A percentile compares a stretch with the other conserved stretches of the same genome.
phyloP scores from a whole-genome alignment of 1,140 invertebrate species.

The Psilanteris sp. region DNA sequence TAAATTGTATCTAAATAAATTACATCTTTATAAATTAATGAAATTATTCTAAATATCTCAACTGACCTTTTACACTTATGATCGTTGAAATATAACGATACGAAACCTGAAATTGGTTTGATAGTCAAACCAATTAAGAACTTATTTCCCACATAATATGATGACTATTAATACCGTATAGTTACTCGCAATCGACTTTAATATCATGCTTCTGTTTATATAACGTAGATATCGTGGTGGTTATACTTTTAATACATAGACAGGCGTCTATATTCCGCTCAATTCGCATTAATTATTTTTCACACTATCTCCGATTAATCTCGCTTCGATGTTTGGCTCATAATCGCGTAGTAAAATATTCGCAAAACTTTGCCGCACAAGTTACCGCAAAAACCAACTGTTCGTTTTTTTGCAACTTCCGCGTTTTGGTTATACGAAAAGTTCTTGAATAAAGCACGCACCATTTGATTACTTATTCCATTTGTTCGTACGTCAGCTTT shows the following conservation, averaged over 20 bases:
- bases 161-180: conserved; percentile 2
- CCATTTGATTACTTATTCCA: conserved; percentile 3
- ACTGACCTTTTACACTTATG: too few relatives aligned
- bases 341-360: conserved; percentile 12
- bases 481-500: conserved; percentile 4
- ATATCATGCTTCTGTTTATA: too few relatives aligned
- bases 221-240: too few relatives aligned
- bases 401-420: conserved; percentile 12
- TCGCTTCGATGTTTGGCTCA: conserved; percentile 1
- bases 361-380: background rate
- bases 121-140: too few relatives aligned
- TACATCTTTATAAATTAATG: too few relatives aligned
- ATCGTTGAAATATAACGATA: too few relatives aligned
- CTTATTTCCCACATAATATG: conserved; percentile 2
- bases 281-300: too few relatives aligned
- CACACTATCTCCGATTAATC: conserved; percentile 24
- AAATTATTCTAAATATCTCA: too few relatives aligned
- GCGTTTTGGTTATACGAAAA: conserved; percentile 12
- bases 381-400: background rate
- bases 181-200: conserved; percentile 1
- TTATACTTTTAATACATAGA: too few relatives aligned
- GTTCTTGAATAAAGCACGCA: background rate
- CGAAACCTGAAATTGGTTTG: too few relatives aligned
- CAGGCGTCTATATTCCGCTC: too few relatives aligned
- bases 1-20: too few relatives aligned